Evolutionary conservation across 2,888 invertebrate species (phyloP), one percentile per base, ranked within the genome.

Genomic region (Arge pagana): DNA sequence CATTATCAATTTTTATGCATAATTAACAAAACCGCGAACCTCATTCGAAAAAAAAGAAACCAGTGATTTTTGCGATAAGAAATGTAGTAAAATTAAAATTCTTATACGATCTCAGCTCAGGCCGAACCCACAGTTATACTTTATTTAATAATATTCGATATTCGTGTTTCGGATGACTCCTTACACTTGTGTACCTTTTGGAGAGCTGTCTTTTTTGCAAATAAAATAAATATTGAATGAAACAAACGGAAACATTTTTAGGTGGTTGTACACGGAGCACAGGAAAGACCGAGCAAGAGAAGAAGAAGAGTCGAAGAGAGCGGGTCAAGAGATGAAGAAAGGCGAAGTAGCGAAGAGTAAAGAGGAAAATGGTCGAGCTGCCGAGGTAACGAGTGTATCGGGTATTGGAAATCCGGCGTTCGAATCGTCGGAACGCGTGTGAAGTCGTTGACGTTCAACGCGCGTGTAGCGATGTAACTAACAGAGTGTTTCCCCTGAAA

Each of bases 191-290:
- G n/a, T 19, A 7, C 16, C 24, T 35, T 35, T 52, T 19, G 19
- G 5, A n/a, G n/a, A n/a, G n/a, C 26, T 6, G n/a, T n/a, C n/a
- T n/a, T n/a, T n/a, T n/a, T n/a, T n/a, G n/a, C n/a, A n/a, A n/a
- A n/a, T n/a, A n/a, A n/a, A 30, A 36, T 35, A 15, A 8, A 10
- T 41, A 23, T 24, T 26, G 23, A 37, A 37, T n/a, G n/a, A n/a
- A n/a, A n/a, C n/a, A n/a, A n/a, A n/a, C n/a, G n/a, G n/a, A n/a
- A n/a, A n/a, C 53, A 33, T 50, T 80, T 80, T 45, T 73, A 87
- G 87, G 50, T 88, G 87, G 87, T 79, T 88, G 73, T 87, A 87
- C 71, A 76, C 82, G 58, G 85, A 85, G 43, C 85, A 86, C 64
- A 83, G 83, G 64, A 83, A 82, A 64, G 83, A 86, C 61, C 64